Evolutionary conservation across 2,113 vertebrate genomes (phyloP).

Genomic region (Engraulis encrasicolus): DNA sequence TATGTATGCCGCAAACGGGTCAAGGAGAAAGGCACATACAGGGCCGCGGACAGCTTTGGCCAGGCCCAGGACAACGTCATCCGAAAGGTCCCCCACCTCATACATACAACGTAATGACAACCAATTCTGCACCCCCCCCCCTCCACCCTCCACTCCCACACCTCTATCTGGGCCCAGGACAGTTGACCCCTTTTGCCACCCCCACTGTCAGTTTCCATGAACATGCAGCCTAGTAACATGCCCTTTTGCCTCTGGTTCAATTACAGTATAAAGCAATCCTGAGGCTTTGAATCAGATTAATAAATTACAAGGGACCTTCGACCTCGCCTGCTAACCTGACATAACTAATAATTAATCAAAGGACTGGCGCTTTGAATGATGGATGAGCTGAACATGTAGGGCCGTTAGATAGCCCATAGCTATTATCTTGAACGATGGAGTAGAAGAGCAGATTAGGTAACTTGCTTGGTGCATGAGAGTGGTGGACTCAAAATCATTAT

Average conservation of each 20-base stretch:
- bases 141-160: no score
- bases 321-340: not conserved
- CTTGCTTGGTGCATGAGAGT: not conserved
- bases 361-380: not conserved
- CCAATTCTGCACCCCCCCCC: no score
- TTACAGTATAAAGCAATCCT: not conserved
- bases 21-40: not conserved
- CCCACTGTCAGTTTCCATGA: no score
- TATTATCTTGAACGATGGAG: not conserved
- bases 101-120: no score
- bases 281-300: not conserved
- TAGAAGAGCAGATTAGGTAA: no score
- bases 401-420: not conserved
- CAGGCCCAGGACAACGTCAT: no score
- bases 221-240: not conserved
- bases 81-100: no score
- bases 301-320: not conserved
- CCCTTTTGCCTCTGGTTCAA: not conserved
- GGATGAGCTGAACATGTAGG: not conserved
- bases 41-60: no score
- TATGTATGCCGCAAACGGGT: not conserved
- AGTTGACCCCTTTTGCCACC: no score
- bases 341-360: slow-evolving; percentile 1
- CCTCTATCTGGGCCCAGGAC: no score
- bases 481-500: not conserved